These are phyloP conservation scores for Sminthopsis crassicaudata DNA, from an alignment of 2,113 vertebrate species.

Conservation along the genomic window DNA sequence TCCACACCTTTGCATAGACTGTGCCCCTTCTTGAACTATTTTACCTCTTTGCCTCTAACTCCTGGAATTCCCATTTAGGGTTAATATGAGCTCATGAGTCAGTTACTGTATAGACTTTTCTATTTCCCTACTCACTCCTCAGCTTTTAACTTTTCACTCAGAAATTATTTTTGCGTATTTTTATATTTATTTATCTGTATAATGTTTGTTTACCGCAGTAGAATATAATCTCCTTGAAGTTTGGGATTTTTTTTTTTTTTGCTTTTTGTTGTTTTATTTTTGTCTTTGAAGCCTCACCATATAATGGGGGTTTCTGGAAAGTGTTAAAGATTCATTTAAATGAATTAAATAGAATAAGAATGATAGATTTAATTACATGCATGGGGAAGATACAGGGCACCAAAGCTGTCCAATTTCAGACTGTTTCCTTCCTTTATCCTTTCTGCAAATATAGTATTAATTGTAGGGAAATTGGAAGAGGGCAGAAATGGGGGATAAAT, in stretches of 20 bases:
- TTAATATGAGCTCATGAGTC: neutral
- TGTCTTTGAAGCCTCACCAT: neutral
- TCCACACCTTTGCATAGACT: neutral
- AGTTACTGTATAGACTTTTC: neutral
- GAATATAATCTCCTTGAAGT: neutral
- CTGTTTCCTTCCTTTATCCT: neutral
- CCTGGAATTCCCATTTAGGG: neutral
- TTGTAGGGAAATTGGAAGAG: neutral
- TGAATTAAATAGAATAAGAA: neutral
- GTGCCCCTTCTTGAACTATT: neutral
- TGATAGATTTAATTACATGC: neutral
- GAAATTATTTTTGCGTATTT: neutral
- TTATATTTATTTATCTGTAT: neutral
- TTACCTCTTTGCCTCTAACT: neutral
- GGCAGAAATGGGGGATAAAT: neutral
- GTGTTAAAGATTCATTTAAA: neutral
- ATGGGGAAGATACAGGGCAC: neutral
- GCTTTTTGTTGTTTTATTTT: neutral
- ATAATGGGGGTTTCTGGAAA: neutral
- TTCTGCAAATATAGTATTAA: neutral
- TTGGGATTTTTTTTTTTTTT: neutral
- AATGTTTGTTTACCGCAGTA: neutral
- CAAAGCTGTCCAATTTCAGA: neutral
- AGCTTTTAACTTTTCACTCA: neutral
- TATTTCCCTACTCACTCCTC: neutral